Evolutionary conservation across 2,113 vertebrate species (phyloP).

Genomic region (Pelusios castaneus): DNA sequence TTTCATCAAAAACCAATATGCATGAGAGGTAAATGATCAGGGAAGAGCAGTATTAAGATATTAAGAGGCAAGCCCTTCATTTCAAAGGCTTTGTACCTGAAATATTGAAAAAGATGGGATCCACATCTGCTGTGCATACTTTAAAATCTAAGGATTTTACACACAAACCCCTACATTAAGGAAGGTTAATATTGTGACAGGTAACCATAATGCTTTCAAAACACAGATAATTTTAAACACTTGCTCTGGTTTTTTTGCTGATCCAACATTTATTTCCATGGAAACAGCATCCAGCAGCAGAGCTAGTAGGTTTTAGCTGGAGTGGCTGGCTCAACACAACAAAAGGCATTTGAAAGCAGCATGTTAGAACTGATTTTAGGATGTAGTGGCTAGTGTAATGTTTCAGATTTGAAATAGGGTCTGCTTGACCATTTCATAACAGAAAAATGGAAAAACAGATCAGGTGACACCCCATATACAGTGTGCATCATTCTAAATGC

Average conservation of each 20-base stretch:
- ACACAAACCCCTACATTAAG: slow-evolving; percentile 56
- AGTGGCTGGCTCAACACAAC: slow-evolving; percentile 4
- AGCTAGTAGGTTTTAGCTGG: slow-evolving; percentile 65
- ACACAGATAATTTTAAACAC: slow-evolving; percentile 78
- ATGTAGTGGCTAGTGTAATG: background rate
- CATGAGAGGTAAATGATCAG: background rate
- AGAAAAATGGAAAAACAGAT: accelerated
- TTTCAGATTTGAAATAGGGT: background rate
- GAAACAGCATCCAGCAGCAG: slow-evolving; percentile 75
- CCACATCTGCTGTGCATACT: background rate
- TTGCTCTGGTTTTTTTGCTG: slow-evolving; percentile 60
- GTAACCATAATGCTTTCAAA: slow-evolving; percentile 74
- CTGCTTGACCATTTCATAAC: background rate
- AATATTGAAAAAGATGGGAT: background rate
- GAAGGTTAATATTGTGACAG: slow-evolving; percentile 79
- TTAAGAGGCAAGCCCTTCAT: background rate
- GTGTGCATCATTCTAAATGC: background rate
- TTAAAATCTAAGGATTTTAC: slow-evolving; percentile 21
- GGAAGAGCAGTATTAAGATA: background rate
- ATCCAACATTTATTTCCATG: slow-evolving; percentile 84
- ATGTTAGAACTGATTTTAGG: background rate
- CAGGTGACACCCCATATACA: accelerated
- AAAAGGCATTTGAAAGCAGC: slow-evolving; percentile 50
- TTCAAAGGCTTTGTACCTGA: slow-evolving; percentile 1
- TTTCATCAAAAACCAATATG: background rate